Conservation (phyloP, 1,140 invertebrate species). For the Pogonognathellus flavescens region DNA sequence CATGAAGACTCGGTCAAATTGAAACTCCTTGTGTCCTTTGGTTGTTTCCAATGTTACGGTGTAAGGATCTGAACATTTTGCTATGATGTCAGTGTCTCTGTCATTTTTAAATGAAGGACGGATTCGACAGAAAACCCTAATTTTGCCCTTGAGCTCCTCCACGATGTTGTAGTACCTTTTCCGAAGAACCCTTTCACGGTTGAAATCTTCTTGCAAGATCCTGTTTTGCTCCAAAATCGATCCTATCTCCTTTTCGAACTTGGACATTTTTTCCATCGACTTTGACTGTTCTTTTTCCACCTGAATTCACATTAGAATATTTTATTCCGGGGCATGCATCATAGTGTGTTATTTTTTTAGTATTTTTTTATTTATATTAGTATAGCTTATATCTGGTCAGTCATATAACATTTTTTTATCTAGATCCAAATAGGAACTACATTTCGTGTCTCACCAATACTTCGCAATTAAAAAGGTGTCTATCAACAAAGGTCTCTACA, state of each 20-base stretch:
- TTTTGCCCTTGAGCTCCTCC: conserved; percentile 74
- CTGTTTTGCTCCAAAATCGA: conserved; percentile 69
- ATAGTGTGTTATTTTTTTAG: no score
- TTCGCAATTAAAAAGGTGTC: no score
- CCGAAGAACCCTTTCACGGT: conserved; percentile 71
- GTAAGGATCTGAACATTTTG: conserved; percentile 66
- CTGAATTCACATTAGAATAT: conserved; percentile 11
- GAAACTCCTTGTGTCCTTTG: conserved; percentile 74
- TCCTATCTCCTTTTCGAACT: conserved; percentile 66
- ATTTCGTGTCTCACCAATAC: no score
- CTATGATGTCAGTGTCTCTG: conserved; percentile 60
- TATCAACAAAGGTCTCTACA: no score
- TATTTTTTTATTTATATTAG: no score
- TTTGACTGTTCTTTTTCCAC: conserved; percentile 65
- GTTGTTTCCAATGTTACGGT: conserved; percentile 66
- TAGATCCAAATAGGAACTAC: no score
- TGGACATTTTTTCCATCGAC: conserved; percentile 64
- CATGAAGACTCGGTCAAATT: conserved; percentile 86
- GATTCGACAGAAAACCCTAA: conserved; percentile 72
- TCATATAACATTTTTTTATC: no score
- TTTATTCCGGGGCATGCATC: neutral
- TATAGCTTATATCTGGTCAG: no score
- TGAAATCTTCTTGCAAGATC: conserved; percentile 71
- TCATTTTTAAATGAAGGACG: conserved; percentile 65
- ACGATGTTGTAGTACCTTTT: conserved; percentile 74